Evolutionary conservation across 1,140 invertebrate genomes (phyloP).

Genomic region (Berghia stephanieae): DNA sequence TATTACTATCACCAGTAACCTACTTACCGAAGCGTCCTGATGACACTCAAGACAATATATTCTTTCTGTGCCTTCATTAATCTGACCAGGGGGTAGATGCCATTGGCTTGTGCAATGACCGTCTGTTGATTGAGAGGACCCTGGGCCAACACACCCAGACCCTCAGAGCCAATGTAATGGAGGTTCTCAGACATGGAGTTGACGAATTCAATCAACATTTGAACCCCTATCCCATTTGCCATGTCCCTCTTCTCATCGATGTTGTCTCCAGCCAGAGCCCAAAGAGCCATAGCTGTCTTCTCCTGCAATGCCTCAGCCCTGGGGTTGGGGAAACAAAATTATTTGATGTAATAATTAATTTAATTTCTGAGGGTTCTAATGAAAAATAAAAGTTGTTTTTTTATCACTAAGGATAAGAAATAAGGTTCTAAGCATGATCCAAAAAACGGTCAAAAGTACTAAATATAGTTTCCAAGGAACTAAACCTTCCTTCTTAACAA

Average conservation of each 20-base stretch:
- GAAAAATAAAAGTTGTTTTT: no score
- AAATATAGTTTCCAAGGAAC: no score
- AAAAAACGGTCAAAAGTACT: no score
- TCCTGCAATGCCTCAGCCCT: slow-evolving; percentile 52
- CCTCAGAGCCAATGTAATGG: slow-evolving; percentile 64
- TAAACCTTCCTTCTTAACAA: no score
- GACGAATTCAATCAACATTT: slow-evolving; percentile 61
- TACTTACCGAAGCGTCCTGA: slow-evolving; percentile 51
- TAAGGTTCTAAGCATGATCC: no score
- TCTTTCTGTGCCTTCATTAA: slow-evolving; percentile 58
- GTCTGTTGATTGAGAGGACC: slow-evolving; percentile 58
- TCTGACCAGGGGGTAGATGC: slow-evolving; percentile 57
- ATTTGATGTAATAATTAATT: no score
- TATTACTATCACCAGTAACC: background rate
- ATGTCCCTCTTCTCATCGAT: slow-evolving; percentile 58
- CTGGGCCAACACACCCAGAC: slow-evolving; percentile 59
- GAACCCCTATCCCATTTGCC: slow-evolving; percentile 61
- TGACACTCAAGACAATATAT: slow-evolving; percentile 61
- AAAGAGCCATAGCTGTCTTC: slow-evolving; percentile 62
- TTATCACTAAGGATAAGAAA: no score
- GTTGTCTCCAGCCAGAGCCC: slow-evolving; percentile 63
- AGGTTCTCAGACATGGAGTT: slow-evolving; percentile 60
- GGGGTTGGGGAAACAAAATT: no score
- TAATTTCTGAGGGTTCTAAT: no score
- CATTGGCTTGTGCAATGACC: slow-evolving; percentile 58